phyloP scores from a whole-genome alignment of 2,888 invertebrate genomes.

The Tenthredo amoena region DNA sequence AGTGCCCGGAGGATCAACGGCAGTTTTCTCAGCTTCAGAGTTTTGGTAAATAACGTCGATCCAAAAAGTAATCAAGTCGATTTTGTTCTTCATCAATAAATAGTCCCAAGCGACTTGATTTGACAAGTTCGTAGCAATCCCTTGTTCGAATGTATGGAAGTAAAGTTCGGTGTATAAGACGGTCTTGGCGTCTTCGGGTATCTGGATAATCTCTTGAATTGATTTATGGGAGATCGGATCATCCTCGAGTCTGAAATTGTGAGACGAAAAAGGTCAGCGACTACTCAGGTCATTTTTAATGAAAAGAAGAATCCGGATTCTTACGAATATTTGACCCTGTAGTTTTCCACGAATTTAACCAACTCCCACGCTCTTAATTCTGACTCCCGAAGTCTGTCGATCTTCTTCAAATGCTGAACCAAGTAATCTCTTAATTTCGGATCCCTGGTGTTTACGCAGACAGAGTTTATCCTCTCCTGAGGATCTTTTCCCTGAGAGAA shows the following conservation, averaged over 20 bases:
- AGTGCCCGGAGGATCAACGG: constrained; percentile 66
- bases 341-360: constrained; percentile 71
- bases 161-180: constrained; percentile 72
- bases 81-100: constrained; percentile 81
- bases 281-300: neutral
- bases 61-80: constrained; percentile 82
- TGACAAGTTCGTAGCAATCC: constrained; percentile 72
- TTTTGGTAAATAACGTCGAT: constrained; percentile 81
- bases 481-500: constrained; percentile 79
- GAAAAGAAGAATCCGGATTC: constrained; percentile 47
- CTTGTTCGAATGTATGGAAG: constrained; percentile 72
- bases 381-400: constrained; percentile 73
- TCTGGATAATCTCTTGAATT: constrained; percentile 70
- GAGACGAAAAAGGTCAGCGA: neutral
- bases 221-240: constrained; percentile 73
- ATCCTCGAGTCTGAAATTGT: constrained; percentile 63
- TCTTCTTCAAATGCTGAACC: constrained; percentile 83
- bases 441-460: constrained; percentile 82
- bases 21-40: constrained; percentile 79
- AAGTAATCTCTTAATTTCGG: constrained; percentile 84
- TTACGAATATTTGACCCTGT: constrained; percentile 68
- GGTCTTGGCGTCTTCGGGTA: constrained; percentile 67
- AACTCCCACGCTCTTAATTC: constrained; percentile 77
- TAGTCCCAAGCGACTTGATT: constrained; percentile 81
- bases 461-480: constrained; percentile 80